Evolutionary conservation across 2,888 invertebrate genomes (phyloP).

Genomic region (Endotricha flammealis): DNA sequence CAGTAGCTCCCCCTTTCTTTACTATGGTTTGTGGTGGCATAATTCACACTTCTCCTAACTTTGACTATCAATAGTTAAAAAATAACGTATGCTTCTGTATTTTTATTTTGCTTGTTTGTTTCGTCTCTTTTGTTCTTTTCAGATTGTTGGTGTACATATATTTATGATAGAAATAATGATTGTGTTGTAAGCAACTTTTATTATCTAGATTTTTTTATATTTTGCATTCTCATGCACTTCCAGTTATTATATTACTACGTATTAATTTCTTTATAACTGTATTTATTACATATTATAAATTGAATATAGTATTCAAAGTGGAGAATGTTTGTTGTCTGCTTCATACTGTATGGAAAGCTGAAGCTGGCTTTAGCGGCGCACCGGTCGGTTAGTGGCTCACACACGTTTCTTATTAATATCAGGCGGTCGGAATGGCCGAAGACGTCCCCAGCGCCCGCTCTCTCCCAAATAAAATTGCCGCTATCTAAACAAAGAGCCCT

Average conservation of each 20-base stretch:
- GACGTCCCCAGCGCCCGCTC: constrained; percentile 75
- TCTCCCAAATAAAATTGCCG: constrained; percentile 80
- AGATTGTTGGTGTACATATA: too few relatives aligned
- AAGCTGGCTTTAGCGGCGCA: constrained; percentile 31
- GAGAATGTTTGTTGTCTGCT: too few relatives aligned
- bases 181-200: too few relatives aligned
- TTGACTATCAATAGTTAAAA: constrained; percentile 44
- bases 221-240: too few relatives aligned
- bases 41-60: constrained; percentile 58
- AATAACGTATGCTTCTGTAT: constrained; percentile 16
- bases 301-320: too few relatives aligned
- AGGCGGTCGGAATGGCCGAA: constrained; percentile 71
- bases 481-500: constrained; percentile 81
- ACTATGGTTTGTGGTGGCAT: constrained; percentile 53
- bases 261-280: too few relatives aligned
- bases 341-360: constrained; percentile 18
- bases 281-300: too few relatives aligned
- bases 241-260: too few relatives aligned
- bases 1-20: constrained; percentile 68
- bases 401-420: constrained; percentile 77
- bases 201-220: too few relatives aligned
- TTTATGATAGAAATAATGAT: too few relatives aligned
- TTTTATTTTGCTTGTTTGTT: constrained; percentile 11
- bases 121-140: constrained; percentile 10
- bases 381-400: constrained; percentile 50